Base-by-base conservation (phyloP, 2,888 invertebrate genomes). In the Stenolophus ochropezus region DNA sequence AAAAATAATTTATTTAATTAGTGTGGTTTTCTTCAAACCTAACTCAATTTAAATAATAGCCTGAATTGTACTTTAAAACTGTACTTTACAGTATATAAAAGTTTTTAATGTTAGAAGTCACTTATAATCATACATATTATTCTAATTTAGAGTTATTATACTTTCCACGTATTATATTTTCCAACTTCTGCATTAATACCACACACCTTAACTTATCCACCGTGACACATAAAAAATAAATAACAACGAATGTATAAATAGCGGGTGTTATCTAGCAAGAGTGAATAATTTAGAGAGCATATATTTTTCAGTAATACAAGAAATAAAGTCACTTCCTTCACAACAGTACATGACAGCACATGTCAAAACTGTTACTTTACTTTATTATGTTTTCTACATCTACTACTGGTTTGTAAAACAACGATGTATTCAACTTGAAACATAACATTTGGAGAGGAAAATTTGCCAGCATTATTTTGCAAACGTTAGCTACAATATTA, bases 251-350 rank as follows among this genome's bases (percentile, higher is more conserved):
- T 11, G 33, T 8, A 42, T 4, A 42, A 42, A 42, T 11, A 42
- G 33, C 33, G 6, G 33, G 11, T 42, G 51, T 53, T 6, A 53
- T 53, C 51, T 53, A 51, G 1, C 51, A 53, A 53, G 18, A 53
- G 21, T 71, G 20, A 71, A 71, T 71, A 71, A 71, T 71, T 71
- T 71, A 71, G 71, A 20, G 33, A 20, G 11, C 18, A 71, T 71
- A 71, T 6, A 65, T 16, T 65, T 27, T 65, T 65, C 61, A 16
- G 61, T 14, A 65, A 27, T 65, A 65, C 14, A 27, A 65, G 21
- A 56, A 56, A 56, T 56, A 20, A 56, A 21, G 21, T 56, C 56
- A 56, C 61, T 27, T 65, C 27, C 16, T 27, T 27, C 61, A 65
- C 25, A 65, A 27, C 61, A 61, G 23, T 61, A 61, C 61, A 27